Evolutionary conservation across 2,797 vertebrate species (phyloP), one percentile per base, ranked within the genome.

Genomic region (Poliocrania exsul): DNA sequence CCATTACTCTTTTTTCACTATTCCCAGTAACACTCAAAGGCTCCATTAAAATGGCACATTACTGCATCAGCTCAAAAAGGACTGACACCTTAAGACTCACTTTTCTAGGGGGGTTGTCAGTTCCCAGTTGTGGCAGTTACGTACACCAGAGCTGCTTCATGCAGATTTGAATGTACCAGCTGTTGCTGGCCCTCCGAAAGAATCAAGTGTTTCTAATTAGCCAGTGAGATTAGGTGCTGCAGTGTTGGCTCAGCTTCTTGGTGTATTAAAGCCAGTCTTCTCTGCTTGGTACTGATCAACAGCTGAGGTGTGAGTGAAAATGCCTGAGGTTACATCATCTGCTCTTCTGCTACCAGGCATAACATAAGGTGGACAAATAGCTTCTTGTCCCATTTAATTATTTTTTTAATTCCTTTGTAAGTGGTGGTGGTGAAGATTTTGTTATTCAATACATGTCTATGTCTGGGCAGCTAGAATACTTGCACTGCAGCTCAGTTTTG

Each of bases 171-270:
- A 82, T 54, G 47, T 23, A 82, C 38, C 91, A 95, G 81, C 79
- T 95, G 75, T 58, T 89, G 61, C 50, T 91, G 37, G 65, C 31
- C 54, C 86, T 86, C 72, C 28, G 35, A 82, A 79, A 61, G 61
- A 89, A 80, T 85, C n/a, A 72, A 91, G 69, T 83, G 57, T 72
- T 69, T 87, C 61, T 89, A 91, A 94, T 96, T 92, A 93, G 50
- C 33, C 61, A 58, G 69, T 24, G 50, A 82, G 74, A 95, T 91
- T 81, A 87, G 81, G 69, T 87, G 61, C 50, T 69, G 81, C 72
- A 82, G 72, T 7, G 3, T 37, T 91, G 31, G 67, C 64, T 82
- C 25, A 42, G 44, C 33, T 81, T 82, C 75, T 72, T 66, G 38
- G 26, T 51, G 16, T 11, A 81, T 83, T 50, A 65, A 73, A 91